Evolutionary conservation across 2,888 invertebrate species (phyloP).

Genomic region (Thyatira batis): DNA sequence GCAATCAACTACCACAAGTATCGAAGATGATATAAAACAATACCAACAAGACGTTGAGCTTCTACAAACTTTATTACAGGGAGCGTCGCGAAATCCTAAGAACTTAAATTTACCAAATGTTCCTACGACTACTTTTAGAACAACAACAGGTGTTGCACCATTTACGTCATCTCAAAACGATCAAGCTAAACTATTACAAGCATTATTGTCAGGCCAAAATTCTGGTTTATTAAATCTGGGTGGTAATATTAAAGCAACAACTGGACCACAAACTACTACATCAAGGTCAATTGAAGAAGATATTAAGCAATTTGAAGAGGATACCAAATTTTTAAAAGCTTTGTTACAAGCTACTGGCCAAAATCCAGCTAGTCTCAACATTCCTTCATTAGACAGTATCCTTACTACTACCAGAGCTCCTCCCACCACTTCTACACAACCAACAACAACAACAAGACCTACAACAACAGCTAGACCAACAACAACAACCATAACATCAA

Average conservation of each 20-base stretch:
- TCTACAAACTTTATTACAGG: slow-evolving; percentile 50
- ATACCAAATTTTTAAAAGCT: slow-evolving; percentile 71
- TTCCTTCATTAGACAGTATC: slow-evolving; percentile 58
- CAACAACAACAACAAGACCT: slow-evolving; percentile 35
- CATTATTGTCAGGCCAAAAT: slow-evolving; percentile 53
- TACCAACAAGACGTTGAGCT: slow-evolving; percentile 59
- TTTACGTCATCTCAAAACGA: slow-evolving; percentile 38
- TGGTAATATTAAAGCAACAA: slow-evolving; percentile 32
- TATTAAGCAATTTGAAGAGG: slow-evolving; percentile 73
- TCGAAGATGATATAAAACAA: slow-evolving; percentile 51
- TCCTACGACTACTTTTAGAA: slow-evolving; percentile 19
- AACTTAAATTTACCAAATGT: slow-evolving; percentile 53
- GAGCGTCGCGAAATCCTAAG: slow-evolving; percentile 68
- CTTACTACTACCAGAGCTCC: slow-evolving; percentile 40
- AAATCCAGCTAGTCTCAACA: slow-evolving; percentile 63
- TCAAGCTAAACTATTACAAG: slow-evolving; percentile 59
- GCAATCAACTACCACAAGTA: slow-evolving; percentile 40
- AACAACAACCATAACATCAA: slow-evolving; percentile 32
- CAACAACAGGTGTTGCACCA: slow-evolving; percentile 31
- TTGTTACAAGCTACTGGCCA: slow-evolving; percentile 71
- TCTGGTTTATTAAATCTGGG: slow-evolving; percentile 37
- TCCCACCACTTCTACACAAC: slow-evolving; percentile 33
- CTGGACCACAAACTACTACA: slow-evolving; percentile 51
- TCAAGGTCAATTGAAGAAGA: slow-evolving; percentile 70
- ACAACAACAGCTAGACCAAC: slow-evolving; percentile 36